Base-by-base conservation (phyloP, 2,797 vertebrate species). In the Spea hammondii region DNA sequence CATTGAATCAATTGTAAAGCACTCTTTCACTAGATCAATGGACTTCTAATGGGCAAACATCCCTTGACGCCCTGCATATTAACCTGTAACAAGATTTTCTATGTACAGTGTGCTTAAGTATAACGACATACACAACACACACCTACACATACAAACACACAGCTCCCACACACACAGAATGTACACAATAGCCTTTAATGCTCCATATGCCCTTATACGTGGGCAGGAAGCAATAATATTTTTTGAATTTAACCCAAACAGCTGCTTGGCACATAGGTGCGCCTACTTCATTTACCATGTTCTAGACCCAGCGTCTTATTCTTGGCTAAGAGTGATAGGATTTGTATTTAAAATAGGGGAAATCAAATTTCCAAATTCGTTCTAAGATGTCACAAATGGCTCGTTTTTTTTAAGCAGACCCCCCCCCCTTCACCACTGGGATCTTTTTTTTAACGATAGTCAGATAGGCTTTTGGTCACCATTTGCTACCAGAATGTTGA, bases 301-400 rank as follows among this genome's bases (percentile, higher is more conserved):
- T 32, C 32, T 32, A 32, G 32, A 32, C 32, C 32, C 32, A 32
- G 32, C 32, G 32, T 32, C 32, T 32, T 32, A 32, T 32, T 32
- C 32, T 32, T 32, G 32, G 3, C 32, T 32, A 32, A 32, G 32
- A 32, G 32, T 32, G 32, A 32, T 32, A 32, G 32, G 32, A 32
- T 32, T 32, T 32, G 32, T 32, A 32, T 32, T 32, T 32, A 32
- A 32, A 32, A 32, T 32, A 32, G 2, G 32, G 3, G 32, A 32
- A 32, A 32, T 32, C 32, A 32, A 32, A 32, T 32, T 32, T 32
- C 32, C 32, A 32, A 32, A 32, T 32, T 32, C 32, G 32, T 32
- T 32, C 85, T 85, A 12, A 10, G 83, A 84, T 83, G 68, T 77
- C 75, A 82, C 55, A 82, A 78, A 78, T 64, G 69, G 72, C 78